Conservation (phyloP, 2,888 invertebrate genomes). For the Ectobius pallidus region DNA sequence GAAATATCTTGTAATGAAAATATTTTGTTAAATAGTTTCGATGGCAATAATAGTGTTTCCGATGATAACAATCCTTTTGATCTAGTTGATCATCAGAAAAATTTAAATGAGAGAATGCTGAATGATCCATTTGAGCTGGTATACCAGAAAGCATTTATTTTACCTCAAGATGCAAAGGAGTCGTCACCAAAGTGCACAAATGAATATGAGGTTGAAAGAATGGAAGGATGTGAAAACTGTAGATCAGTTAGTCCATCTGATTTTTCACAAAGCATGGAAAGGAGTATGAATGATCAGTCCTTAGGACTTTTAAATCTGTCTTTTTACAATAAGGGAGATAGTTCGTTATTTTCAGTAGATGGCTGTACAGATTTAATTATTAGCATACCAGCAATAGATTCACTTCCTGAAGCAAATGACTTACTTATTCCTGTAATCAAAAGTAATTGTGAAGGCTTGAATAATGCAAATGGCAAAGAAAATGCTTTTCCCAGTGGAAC, state of each 20-base stretch:
- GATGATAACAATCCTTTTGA: slow-evolving; percentile 24
- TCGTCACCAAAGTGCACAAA: too few relatives aligned
- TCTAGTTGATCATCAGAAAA: slow-evolving; percentile 1
- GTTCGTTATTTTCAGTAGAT: too few relatives aligned
- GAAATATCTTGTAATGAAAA: not conserved
- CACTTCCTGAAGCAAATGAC: too few relatives aligned
- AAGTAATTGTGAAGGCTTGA: not conserved
- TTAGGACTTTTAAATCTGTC: too few relatives aligned
- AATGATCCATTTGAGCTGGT: slow-evolving; percentile 25
- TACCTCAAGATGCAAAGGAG: not conserved
- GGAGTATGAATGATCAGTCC: not conserved
- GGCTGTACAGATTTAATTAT: too few relatives aligned
- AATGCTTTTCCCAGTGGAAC: too few relatives aligned
- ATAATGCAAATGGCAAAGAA: not conserved
- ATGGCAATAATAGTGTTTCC: not conserved
- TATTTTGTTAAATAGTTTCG: not conserved
- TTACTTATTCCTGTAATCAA: too few relatives aligned
- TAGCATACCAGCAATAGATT: too few relatives aligned
- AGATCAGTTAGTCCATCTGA: not conserved
- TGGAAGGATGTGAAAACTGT: not conserved
- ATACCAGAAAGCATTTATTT: not conserved
- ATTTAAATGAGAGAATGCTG: not conserved
- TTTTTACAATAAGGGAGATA: too few relatives aligned
- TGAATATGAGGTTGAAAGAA: too few relatives aligned
- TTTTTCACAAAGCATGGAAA: not conserved